Percentiles rank a stretch among this genome's conserved stretches.
Evolutionary conservation across 2,888 invertebrate species (phyloP).

Genomic region (Chrysomela aeneicollis): DNA sequence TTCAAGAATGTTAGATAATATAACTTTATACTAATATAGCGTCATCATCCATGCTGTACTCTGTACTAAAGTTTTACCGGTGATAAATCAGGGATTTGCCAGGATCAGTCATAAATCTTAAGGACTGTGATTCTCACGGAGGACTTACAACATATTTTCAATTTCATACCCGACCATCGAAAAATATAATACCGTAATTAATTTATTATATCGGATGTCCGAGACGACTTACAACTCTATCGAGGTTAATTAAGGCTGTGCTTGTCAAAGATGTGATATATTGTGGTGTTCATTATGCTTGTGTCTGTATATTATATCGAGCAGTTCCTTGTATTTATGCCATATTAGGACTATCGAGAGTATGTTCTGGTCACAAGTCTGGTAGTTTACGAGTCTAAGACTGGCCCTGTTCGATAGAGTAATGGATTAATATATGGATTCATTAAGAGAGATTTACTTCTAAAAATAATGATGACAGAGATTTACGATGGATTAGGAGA

Average conservation of each 20-base stretch:
- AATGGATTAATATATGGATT: constrained; percentile 2
- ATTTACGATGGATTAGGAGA: not conserved
- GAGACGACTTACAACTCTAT: constrained; percentile 43
- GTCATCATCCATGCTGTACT: too few species aligned
- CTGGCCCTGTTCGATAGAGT: constrained; percentile 14
- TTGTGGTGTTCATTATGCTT: constrained; percentile 37
- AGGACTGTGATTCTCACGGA: constrained; percentile 35
- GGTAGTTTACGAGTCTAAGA: constrained; percentile 14
- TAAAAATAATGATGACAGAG: not conserved
- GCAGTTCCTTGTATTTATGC: constrained; percentile 34
- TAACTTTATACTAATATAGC: too few species aligned
- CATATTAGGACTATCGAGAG: constrained; percentile 32
- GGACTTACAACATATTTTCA: constrained; percentile 37
- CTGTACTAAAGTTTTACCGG: not conserved
- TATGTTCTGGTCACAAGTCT: constrained; percentile 14
- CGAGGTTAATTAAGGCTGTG: constrained; percentile 42
- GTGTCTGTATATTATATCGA: constrained; percentile 36
- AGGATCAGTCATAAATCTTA: constrained; percentile 34
- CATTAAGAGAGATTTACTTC: not conserved
- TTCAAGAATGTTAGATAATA: too few species aligned
- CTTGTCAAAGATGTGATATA: constrained; percentile 44
- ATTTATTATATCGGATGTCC: constrained; percentile 37
- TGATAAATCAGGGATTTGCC: constrained; percentile 38
- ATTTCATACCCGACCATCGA: constrained; percentile 36
- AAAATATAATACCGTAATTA: constrained; percentile 41